Evolutionary conservation across 1,140 invertebrate genomes (phyloP), one percentile per base, ranked within the genome.

Genomic region (Leptinotarsa texana): DNA sequence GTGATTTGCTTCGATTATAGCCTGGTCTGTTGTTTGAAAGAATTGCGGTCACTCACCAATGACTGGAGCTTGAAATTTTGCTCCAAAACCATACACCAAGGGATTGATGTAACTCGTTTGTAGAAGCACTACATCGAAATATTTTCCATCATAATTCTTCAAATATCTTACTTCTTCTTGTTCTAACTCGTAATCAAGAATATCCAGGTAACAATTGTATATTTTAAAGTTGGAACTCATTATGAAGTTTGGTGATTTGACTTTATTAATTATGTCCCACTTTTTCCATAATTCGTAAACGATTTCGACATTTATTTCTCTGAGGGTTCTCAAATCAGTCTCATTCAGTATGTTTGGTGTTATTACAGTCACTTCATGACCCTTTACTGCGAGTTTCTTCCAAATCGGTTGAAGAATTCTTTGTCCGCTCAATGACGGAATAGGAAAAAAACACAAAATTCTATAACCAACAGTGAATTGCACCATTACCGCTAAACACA

Each of bases 401-500:
- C 86, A 83, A 70, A 86, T 67, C 3, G 84, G 82, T 24, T 80
- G 75, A 78, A 84, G 82, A 15, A 84, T 80, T 13, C 77, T 78
- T 76, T 85, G 85, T 75, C 86, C 84, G 77, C 84, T 83, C 76
- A 85, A 84, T 63, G 80, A 83, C 47, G 83, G 81, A 73, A 82
- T 82, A n/a, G 84, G 82, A 74, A 85, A 84, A 3, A 84, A 72
- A 0, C 80, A 80, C 1, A 86, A 76, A 75, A 86, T 83, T 51
- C 84, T 84, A 8, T 83, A 80, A 61, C 77, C 15, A 15, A 17
- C n/a, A 42, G 74, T 80, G 61, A 57, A n/a, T 17, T 57, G 51
- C 3, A 17, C 13, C 15, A 57, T 4, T 57, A 57, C n/a, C 51
- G n/a, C 15, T n/a, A 57, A 6, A 1, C 5, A 17, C 13, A 57